Evolutionary conservation across 1,140 invertebrate genomes (phyloP).

Genomic region (Zaprionus ornatus): DNA sequence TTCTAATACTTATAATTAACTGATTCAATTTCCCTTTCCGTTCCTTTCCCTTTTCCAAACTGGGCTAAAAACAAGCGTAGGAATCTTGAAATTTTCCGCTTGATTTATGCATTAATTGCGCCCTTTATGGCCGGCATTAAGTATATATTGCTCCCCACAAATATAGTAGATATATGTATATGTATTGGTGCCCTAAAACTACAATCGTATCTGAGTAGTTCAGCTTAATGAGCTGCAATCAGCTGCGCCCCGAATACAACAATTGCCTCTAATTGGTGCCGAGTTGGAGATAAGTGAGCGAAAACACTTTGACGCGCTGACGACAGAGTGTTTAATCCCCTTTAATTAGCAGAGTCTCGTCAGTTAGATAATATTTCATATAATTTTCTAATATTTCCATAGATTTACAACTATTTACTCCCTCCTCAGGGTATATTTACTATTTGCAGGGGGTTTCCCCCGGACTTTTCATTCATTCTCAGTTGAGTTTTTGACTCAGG

Average conservation of each 20-base stretch:
- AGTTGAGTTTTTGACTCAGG: neutral
- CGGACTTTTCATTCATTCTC: neutral
- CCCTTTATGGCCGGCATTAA: slow-evolving; percentile 32
- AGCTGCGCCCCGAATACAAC: slow-evolving; percentile 36
- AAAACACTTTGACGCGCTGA: slow-evolving; percentile 4
- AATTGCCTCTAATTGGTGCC: slow-evolving; percentile 42
- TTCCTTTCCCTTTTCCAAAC: neutral
- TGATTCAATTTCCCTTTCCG: neutral
- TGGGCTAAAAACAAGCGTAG: slow-evolving; percentile 34
- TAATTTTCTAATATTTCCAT: neutral
- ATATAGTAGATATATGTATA: slow-evolving; percentile 10
- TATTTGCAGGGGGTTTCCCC: neutral
- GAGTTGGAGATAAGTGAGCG: slow-evolving; percentile 12
- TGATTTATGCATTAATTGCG: slow-evolving; percentile 57
- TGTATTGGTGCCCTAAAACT: neutral
- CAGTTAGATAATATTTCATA: neutral
- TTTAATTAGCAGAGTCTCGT: neutral
- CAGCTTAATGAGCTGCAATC: slow-evolving; percentile 38
- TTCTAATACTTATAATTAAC: neutral
- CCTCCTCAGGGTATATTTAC: neutral
- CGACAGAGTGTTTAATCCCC: slow-evolving; percentile 3
- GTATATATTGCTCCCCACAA: slow-evolving; percentile 10
- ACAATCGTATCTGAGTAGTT: neutral
- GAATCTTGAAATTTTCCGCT: slow-evolving; percentile 64
- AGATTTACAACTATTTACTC: neutral